These are phyloP conservation scores for Aplysia californica DNA, from an alignment of 1,140 invertebrate species.

Conservation along the genomic window DNA sequence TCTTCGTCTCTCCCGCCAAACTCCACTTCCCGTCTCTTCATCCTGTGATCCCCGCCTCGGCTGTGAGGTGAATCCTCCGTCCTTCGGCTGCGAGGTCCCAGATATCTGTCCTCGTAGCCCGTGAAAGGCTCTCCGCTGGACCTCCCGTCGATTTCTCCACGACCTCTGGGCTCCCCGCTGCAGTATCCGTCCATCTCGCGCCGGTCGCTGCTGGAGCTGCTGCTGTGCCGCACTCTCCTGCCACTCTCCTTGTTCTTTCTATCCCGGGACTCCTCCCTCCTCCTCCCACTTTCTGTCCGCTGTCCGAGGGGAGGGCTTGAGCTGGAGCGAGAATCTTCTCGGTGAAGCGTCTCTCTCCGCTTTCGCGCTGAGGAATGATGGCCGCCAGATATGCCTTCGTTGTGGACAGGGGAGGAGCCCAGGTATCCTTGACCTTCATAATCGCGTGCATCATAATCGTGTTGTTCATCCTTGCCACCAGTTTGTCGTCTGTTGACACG, in stretches of 20 bases:
- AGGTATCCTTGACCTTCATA: no score
- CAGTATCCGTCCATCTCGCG: neutral
- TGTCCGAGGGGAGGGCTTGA: slow-evolving; percentile 19
- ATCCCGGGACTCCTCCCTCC: slow-evolving; percentile 8
- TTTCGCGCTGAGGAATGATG: no score
- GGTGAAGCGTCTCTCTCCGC: slow-evolving; percentile 1
- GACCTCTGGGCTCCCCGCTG: neutral
- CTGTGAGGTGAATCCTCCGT: neutral
- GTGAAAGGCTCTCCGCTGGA: neutral
- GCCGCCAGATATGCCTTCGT: no score
- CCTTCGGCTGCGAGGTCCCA: neutral
- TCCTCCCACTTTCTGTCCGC: neutral
- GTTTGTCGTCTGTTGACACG: no score
- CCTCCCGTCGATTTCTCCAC: slow-evolving; percentile 8
- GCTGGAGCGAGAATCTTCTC: slow-evolving; percentile 19
- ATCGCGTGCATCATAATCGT: no score
- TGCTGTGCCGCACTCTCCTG: slow-evolving; percentile 11
- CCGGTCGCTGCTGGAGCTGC: slow-evolving; percentile 23
- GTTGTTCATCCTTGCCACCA: no score
- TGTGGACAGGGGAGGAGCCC: no score
- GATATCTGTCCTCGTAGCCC: neutral
- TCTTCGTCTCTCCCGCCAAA: neutral
- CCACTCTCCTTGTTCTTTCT: neutral
- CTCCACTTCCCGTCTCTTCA: slow-evolving; percentile 6
- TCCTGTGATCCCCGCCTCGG: neutral